Percentiles rank a stretch among this genome's conserved stretches.
phyloP scores from a whole-genome alignment of 1,140 invertebrate genomes.

The Heliconius eleuchia region DNA sequence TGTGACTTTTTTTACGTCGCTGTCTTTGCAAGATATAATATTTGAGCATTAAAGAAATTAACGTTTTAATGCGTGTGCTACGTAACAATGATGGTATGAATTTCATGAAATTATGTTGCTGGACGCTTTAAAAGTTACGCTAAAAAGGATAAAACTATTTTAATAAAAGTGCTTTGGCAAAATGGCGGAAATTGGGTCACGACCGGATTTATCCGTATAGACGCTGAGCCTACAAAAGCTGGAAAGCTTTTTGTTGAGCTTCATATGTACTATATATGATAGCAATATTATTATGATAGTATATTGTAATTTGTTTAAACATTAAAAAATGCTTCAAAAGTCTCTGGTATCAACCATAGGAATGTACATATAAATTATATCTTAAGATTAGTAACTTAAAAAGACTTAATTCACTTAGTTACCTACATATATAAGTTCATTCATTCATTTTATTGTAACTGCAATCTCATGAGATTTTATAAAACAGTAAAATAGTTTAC shows the following conservation, averaged over 20 bases:
- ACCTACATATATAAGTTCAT: too few species aligned
- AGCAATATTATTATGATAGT: too few species aligned
- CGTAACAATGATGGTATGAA: neutral
- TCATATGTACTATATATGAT: neutral
- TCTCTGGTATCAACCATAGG: too few species aligned
- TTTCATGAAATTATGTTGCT: neutral
- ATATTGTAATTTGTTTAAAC: too few species aligned
- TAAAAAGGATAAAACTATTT: conserved; percentile 21
- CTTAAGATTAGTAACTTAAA: too few species aligned
- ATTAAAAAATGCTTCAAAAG: too few species aligned
- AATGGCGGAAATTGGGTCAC: conserved; percentile 20
- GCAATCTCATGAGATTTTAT: too few species aligned
- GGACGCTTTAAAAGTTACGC: neutral
- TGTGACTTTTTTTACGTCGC: neutral
- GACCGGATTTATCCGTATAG: conserved; percentile 19
- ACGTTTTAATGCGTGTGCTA: neutral
- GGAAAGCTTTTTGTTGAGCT: neutral
- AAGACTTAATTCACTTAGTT: too few species aligned
- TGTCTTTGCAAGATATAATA: neutral
- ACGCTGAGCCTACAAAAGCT: neutral
- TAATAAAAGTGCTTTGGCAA: conserved; percentile 23
- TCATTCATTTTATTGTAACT: too few species aligned
- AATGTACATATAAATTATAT: too few species aligned
- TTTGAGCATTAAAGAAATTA: neutral
- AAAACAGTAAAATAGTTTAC: neutral